Conservation (phyloP, 92 coral and sea anemone genomes). For the Isaurus tuberculatus region DNA sequence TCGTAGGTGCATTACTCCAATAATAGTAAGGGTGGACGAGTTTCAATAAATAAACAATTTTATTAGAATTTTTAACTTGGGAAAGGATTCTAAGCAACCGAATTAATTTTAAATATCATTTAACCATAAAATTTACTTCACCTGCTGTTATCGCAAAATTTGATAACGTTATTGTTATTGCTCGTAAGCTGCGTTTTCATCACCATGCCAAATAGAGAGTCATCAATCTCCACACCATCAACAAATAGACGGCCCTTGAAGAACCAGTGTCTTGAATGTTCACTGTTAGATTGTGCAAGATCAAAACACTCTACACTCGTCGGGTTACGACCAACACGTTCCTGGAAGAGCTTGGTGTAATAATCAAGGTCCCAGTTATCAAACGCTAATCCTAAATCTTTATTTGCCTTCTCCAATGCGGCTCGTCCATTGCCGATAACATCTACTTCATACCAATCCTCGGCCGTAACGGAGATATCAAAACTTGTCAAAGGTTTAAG, state of each 20-base stretch:
- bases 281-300: conserved; percentile 97
- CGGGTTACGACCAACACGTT: conserved; percentile 87
- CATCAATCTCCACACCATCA: conserved; percentile 87
- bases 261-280: conserved; percentile 98
- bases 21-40: too few species aligned
- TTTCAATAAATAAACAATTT: too few species aligned
- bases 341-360: conserved; percentile 84
- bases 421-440: conserved; percentile 71
- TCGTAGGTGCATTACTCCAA: too few species aligned
- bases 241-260: conserved; percentile 85
- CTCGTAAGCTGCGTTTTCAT: conserved; percentile 82
- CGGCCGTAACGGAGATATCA: conserved; percentile 66
- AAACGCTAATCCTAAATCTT: conserved; percentile 92
- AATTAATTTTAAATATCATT: neutral
- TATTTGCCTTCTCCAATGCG: conserved; percentile 87
- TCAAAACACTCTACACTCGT: conserved; percentile 99
- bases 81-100: too few species aligned
- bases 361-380: conserved; percentile 96
- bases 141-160: conserved; percentile 97
- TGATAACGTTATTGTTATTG: conserved; percentile 87
- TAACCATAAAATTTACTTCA: neutral
- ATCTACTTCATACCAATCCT: conserved; percentile 86
- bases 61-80: too few species aligned
- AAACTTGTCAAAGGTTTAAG: conserved; percentile 81
- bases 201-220: conserved; percentile 92